Base-by-base conservation (phyloP, 2,797 vertebrate species). In the Danio choprae region DNA sequence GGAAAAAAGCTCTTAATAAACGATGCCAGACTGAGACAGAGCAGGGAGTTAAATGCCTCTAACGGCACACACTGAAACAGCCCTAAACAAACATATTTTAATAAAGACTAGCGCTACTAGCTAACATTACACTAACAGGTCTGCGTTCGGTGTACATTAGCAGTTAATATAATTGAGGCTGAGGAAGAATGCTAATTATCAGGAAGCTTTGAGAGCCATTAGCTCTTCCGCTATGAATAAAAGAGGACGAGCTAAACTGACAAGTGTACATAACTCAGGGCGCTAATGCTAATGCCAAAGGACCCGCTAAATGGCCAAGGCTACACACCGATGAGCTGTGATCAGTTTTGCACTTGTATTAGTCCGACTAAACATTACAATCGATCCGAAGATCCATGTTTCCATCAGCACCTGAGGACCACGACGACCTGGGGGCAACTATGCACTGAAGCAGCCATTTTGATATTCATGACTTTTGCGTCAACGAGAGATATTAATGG, bases 401-500 rank as follows among this genome's bases (percentile, higher is more conserved):
- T 43, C n/a, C 8, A 51, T 70, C 29, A 51, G 67, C 36, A 70
- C 76, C 65, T 3, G 53, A 58, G 75, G 64, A 69, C 20, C 18
- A 29, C 38, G 29, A 73, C 43, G 53, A 73, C 70, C 53, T 1
- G 8, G 53, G 13, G 38, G 22, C 18, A 48, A 44, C 67, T 55
- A 18, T 64, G 20, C 51, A 20, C 70, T 41, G 29, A 29, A 48
- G 59, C 60, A 22, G 70, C 65, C 81, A 80, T 71, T 79, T 84
- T 74, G 73, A 44, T 60, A 82, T 78, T 86, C 83, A 69, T 79
- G 77, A 75, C 55, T 72, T 81, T 75, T 11, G 15, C 12, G 7
- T 41, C 62, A 29, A 44, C 36, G 40, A 44, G 43, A 22, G 69
- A 86, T 76, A 86, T 86, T 76, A 81, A 86, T 81, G 62, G 43